Base-by-base conservation (phyloP, 2,113 vertebrate species). In the Capricornis sumatraensis region DNA sequence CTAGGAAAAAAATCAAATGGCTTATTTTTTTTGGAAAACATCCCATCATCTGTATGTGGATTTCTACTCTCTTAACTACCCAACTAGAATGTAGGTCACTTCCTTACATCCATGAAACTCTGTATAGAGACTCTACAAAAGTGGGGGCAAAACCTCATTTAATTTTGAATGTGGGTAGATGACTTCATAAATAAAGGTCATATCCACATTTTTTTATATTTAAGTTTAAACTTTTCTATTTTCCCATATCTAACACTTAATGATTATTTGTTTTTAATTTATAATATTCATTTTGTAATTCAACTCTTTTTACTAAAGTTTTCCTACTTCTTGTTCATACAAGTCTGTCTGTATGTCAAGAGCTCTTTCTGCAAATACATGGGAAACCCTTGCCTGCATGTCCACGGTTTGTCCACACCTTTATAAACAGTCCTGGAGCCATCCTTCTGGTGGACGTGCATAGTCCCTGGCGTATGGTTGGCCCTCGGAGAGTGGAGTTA, bases 1-100 rank as follows among this genome's bases (percentile, higher is more conserved):
- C 21, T 78, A 52, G 84, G n/a, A 97, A 93, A 58, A 93, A 97
- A 94, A 97, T 40, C 33, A 92, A 96, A 96, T 96, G 79, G 6
- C 33, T 89, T 95, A 21, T 96, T 95, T 96, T 71, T 71, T 3
- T 76, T 96, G 86, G 91, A 94, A 96, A 93, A 12, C 10, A 43
- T 45, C 53, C 96, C 95, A 40, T 96, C 95, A 96, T 97, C 97
- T 97, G 79, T 57, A 47, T 82, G 15, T 64, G 9, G 2, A 19
- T 87, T 97, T 96, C 58, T 71, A 58, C 14, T 93, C 60, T 60
- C 78, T 21, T 52, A 82, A 76, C 5, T 28, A 60, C 97, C 47
- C 58, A 90, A 67, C 13, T 64, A 92, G 45, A 96, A 4, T 4
- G 2, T n/a, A 30, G n/a, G 23, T 85, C 43, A 57, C 11, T 97